A percentile compares a stretch with the other conserved stretches of the same genome.
Evolutionary conservation across 2,113 vertebrate species (phyloP).

Genomic region (Saccopteryx leptura): DNA sequence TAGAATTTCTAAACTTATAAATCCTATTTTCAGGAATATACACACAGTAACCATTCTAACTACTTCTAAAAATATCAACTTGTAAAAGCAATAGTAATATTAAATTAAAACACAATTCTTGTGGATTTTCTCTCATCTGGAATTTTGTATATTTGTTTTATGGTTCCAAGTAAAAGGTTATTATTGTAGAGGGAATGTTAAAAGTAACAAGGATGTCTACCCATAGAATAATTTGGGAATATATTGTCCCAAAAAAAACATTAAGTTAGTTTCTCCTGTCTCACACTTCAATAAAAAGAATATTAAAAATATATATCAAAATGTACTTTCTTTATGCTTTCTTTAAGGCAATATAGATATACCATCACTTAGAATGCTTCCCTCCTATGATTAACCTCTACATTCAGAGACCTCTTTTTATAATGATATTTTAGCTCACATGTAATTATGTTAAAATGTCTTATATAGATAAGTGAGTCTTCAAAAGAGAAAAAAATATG

Average conservation of each 20-base stretch:
- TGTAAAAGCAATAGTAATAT: neutral
- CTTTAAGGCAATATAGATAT: neutral
- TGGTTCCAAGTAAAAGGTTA: neutral
- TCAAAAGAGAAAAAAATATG: neutral
- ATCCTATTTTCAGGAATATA: neutral
- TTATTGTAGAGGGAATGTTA: slow-evolving; percentile 6
- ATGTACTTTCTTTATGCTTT: neutral
- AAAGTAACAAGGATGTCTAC: slow-evolving; percentile 38
- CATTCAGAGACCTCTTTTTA: neutral
- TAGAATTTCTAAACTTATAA: neutral
- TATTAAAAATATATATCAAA: slow-evolving; percentile 74
- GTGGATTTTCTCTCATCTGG: neutral
- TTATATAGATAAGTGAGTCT: neutral
- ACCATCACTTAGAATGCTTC: neutral
- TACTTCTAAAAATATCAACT: slow-evolving; percentile 38
- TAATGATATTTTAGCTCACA: neutral
- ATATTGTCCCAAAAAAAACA: neutral
- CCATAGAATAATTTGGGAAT: slow-evolving; percentile 2
- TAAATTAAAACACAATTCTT: neutral
- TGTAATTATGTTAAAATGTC: neutral
- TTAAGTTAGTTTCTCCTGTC: slow-evolving; percentile 5
- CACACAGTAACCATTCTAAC: neutral
- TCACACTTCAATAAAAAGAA: slow-evolving; percentile 46
- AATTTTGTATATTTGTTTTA: slow-evolving; percentile 49
- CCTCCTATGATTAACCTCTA: neutral